These are phyloP conservation scores for Drosophila sp. DNA, from an alignment of 1,140 invertebrate species.

Conservation along the genomic window DNA sequence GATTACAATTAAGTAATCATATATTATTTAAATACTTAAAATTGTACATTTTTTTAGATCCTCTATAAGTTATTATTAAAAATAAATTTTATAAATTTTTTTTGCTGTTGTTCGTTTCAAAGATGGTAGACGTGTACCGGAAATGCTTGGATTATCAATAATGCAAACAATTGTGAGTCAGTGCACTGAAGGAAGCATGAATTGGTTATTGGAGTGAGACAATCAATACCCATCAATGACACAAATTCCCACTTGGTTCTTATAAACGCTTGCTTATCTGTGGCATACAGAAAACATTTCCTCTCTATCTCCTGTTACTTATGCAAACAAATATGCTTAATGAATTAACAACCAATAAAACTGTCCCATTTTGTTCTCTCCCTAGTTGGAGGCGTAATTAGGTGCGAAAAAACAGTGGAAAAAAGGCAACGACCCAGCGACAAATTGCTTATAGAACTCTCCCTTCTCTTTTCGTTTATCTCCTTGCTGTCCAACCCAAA, in stretches of 20 bases:
- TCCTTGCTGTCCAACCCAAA: slow-evolving; percentile 14
- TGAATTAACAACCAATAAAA: slow-evolving; percentile 56
- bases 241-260: slow-evolving; percentile 20
- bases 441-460: not conserved
- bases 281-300: slow-evolving; percentile 7
- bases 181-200: not conserved
- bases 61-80: too few relatives aligned
- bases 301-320: not conserved
- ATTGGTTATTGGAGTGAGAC: slow-evolving; percentile 17
- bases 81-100: not conserved
- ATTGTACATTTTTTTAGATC: too few relatives aligned
- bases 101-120: not conserved
- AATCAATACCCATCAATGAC: slow-evolving; percentile 36
- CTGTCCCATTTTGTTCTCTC: not conserved
- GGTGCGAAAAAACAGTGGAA: slow-evolving; percentile 52
- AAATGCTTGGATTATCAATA: slow-evolving; percentile 30
- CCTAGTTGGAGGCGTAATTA: slow-evolving; percentile 45
- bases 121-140: slow-evolving; percentile 5
- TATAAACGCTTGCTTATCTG: slow-evolving; percentile 16
- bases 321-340: slow-evolving; percentile 57
- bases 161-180: slow-evolving; percentile 34
- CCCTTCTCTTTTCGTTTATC: not conserved
- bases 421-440: slow-evolving; percentile 11
- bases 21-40: too few relatives aligned
- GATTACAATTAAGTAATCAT: too few relatives aligned